phyloP scores from a whole-genome alignment of 1,140 invertebrate species.

The Halictus rubicundus region DNA sequence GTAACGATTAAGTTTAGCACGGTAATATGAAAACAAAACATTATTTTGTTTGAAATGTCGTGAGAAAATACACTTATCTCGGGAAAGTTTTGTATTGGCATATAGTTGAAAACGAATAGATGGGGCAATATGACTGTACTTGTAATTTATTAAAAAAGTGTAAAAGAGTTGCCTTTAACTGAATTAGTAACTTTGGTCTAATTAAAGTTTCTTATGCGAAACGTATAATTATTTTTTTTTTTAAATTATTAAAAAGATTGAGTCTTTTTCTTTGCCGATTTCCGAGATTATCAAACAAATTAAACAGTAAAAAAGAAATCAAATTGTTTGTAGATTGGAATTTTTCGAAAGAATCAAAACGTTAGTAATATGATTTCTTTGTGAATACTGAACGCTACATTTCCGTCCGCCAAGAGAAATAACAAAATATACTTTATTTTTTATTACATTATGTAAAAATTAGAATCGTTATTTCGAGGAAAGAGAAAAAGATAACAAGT shows the following conservation, averaged over 20 bases:
- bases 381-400: not conserved
- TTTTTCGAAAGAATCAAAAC: constrained; percentile 10
- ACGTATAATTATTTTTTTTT: constrained; percentile 23
- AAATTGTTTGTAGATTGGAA: not conserved
- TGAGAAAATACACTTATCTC: not conserved
- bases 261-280: not conserved
- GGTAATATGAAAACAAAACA: not conserved
- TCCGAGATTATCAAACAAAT: constrained; percentile 31
- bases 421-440: constrained; percentile 8
- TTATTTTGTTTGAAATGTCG: not conserved
- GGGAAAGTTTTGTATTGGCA: constrained; percentile 42
- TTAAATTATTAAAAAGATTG: not conserved
- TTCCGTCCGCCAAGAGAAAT: constrained; percentile 38
- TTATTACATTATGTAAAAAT: not conserved
- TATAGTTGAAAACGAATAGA: constrained; percentile 9
- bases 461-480: not conserved
- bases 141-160: constrained; percentile 44
- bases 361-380: constrained; percentile 28
- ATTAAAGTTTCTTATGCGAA: not conserved
- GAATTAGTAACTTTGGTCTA: constrained; percentile 32
- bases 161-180: constrained; percentile 13
- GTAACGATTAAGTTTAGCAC: too few species aligned
- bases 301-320: constrained; percentile 2
- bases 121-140: constrained; percentile 30
- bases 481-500: not conserved